phyloP scores from a whole-genome alignment of 2,113 vertebrate species.

The Heteronetta atricapilla region DNA sequence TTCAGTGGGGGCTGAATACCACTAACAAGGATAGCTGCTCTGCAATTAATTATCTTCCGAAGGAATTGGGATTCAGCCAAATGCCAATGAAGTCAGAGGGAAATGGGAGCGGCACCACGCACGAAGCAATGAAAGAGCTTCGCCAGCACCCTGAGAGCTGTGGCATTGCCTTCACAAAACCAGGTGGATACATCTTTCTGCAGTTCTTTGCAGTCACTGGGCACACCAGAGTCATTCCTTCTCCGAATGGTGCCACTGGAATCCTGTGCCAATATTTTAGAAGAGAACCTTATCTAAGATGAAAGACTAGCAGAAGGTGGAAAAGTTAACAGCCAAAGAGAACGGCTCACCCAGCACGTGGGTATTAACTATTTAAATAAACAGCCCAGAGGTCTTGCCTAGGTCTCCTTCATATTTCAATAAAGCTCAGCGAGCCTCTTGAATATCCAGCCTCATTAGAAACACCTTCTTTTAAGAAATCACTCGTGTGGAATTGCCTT shows the following conservation, averaged over 20 bases:
- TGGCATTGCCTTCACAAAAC: neutral
- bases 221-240: neutral
- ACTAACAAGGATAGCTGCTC: neutral
- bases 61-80: neutral
- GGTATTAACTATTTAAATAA: neutral
- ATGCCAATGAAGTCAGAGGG: neutral
- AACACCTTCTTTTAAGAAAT: neutral
- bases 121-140: neutral
- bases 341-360: neutral
- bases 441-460: neutral
- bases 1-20: neutral
- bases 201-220: neutral
- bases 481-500: neutral
- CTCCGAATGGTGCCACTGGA: neutral
- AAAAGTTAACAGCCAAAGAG: neutral
- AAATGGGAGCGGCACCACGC: neutral
- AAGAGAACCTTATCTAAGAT: neutral
- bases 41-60: conserved; percentile 11
- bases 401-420: neutral
- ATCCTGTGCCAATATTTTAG: neutral
- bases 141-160: neutral
- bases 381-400: neutral
- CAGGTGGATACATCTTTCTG: neutral
- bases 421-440: neutral
- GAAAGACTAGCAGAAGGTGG: neutral